Evolutionary conservation across 64 coral and sea anemone genomes (phyloP).

Genomic region (Platygyra sinensis): DNA sequence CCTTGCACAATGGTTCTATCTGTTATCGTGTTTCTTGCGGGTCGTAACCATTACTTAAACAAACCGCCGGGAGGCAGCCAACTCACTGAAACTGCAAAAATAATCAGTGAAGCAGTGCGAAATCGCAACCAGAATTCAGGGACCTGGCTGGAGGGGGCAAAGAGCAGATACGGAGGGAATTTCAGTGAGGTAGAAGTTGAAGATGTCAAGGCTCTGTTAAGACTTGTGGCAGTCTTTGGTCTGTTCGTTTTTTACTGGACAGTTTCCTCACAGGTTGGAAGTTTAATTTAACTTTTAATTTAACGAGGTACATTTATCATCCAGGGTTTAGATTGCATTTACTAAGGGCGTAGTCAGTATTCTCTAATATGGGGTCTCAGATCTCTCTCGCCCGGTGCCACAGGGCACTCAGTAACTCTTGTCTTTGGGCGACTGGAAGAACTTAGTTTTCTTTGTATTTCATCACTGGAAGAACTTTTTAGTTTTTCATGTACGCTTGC

Average conservation of each 20-base stretch:
- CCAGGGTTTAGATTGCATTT: too few species aligned
- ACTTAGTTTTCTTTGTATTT: too few species aligned
- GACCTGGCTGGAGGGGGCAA: conserved; percentile 75
- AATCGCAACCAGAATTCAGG: neutral
- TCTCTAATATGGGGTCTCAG: too few species aligned
- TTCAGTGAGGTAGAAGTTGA: conserved; percentile 70
- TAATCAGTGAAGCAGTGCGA: conserved; percentile 53
- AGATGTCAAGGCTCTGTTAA: conserved; percentile 70
- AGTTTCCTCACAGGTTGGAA: conserved; percentile 69
- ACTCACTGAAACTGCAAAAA: conserved; percentile 50
- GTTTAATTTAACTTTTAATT: too few species aligned
- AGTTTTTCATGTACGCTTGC: too few species aligned
- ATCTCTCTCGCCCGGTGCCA: too few species aligned
- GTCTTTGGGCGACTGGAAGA: too few species aligned
- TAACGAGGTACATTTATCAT: too few species aligned
- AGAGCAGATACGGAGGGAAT: conserved; percentile 59
- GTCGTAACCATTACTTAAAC: conserved; percentile 42
- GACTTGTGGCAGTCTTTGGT: conserved; percentile 68
- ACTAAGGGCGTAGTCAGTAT: too few species aligned
- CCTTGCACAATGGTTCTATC: conserved; percentile 58
- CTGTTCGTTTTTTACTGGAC: conserved; percentile 78
- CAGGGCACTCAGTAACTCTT: too few species aligned
- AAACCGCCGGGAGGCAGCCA: conserved; percentile 72
- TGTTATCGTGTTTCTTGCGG: conserved; percentile 59
- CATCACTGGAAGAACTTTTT: too few species aligned